Percentiles rank a stretch among this genome's conserved stretches.
phyloP scores from a whole-genome alignment of 1,140 invertebrate species.

The Pygmarrhopalites habei region DNA sequence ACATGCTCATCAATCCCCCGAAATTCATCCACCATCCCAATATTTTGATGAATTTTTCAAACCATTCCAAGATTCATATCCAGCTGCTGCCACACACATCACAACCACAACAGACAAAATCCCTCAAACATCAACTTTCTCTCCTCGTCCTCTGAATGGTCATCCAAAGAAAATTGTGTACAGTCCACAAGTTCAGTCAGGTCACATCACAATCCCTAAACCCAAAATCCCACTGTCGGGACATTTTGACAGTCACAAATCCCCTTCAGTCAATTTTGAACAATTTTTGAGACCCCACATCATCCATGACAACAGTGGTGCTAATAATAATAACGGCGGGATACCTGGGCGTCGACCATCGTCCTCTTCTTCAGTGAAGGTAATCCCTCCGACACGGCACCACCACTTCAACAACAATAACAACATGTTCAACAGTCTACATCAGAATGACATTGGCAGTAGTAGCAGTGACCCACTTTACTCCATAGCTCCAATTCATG shows the following conservation, averaged over 20 bases:
- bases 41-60: constrained; percentile 13
- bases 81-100: too few species aligned
- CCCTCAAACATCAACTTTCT: not conserved
- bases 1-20: constrained; percentile 1
- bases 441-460: too few species aligned
- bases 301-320: not conserved
- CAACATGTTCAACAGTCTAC: too few species aligned
- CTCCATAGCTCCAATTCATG: not conserved
- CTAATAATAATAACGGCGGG: not conserved
- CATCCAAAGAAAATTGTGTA: not conserved
- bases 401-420: not conserved
- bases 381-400: not conserved
- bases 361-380: not conserved
- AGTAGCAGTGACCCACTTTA: not conserved
- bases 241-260: not conserved
- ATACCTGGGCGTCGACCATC: not conserved
- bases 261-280: not conserved
- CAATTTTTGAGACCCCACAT: not conserved
- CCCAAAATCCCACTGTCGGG: not conserved
- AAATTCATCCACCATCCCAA: not conserved
- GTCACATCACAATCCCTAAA: not conserved
- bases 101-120: not conserved
- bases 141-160: not conserved
- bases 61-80: not conserved
- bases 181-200: not conserved